Evolutionary conservation across 1,140 invertebrate genomes (phyloP).

Genomic region (Cydia splendana): DNA sequence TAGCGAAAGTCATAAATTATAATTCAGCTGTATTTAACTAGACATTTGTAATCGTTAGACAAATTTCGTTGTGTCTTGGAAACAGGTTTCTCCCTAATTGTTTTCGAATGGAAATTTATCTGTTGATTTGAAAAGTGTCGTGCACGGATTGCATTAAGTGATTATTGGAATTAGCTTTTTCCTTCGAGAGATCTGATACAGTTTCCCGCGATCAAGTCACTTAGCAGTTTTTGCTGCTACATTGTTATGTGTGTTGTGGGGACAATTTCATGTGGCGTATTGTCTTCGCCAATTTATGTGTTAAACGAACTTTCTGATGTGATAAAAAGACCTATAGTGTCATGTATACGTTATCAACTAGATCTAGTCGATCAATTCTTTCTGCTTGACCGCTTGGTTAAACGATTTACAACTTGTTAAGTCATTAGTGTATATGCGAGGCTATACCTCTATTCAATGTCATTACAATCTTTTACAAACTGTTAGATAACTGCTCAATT

Average conservation of each 20-base stretch:
- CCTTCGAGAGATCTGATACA: slow-evolving; percentile 27
- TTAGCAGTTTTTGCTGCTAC: slow-evolving; percentile 15
- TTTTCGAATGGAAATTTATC: slow-evolving; percentile 10
- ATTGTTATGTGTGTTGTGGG: slow-evolving; percentile 16
- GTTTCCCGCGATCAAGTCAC: slow-evolving; percentile 22
- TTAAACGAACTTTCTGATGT: slow-evolving; percentile 14
- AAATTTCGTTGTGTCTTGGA: not conserved
- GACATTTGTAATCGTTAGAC: slow-evolving; percentile 10
- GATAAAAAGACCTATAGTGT: not conserved
- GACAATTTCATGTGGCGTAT: slow-evolving; percentile 14
- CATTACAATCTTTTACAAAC: slow-evolving; percentile 19
- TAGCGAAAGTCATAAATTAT: slow-evolving; percentile 42
- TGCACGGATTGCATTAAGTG: slow-evolving; percentile 24
- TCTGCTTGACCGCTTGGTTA: not conserved
- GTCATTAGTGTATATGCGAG: slow-evolving; percentile 2
- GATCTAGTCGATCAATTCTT: not conserved
- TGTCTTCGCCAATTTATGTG: slow-evolving; percentile 18
- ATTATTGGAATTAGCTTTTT: slow-evolving; percentile 29
- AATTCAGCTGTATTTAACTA: slow-evolving; percentile 24
- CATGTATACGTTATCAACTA: not conserved
- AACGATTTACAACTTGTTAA: slow-evolving; percentile 2
- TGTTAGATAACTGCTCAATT: slow-evolving; percentile 26
- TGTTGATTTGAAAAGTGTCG: slow-evolving; percentile 6
- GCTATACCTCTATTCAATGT: not conserved
- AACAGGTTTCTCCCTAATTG: slow-evolving; percentile 10